These are phyloP conservation scores for Thinocorus orbignyianus DNA, from an alignment of 2,113 vertebrate species.

Conservation along the genomic window DNA sequence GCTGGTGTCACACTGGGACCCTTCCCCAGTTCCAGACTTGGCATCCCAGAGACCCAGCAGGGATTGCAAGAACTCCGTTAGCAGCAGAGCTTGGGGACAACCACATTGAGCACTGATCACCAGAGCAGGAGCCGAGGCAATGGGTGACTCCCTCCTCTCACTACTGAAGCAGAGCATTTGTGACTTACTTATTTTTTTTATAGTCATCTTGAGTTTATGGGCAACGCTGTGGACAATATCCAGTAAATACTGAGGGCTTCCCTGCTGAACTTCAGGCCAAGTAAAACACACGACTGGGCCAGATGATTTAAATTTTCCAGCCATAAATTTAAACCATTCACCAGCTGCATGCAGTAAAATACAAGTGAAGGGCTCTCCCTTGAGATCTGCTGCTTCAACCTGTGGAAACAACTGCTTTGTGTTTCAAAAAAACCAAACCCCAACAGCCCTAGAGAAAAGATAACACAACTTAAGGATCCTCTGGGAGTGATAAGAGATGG, in stretches of 20 bases:
- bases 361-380: neutral
- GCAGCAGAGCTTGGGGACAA: neutral
- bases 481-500: neutral
- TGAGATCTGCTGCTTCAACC: neutral
- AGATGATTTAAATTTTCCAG: neutral
- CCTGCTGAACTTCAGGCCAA: neutral
- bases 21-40: rapidly evolving
- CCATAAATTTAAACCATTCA: neutral
- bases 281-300: neutral
- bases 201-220: neutral
- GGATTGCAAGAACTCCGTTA: rapidly evolving
- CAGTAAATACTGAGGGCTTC: neutral
- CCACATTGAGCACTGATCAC: rapidly evolving
- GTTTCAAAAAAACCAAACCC: neutral
- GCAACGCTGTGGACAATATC: neutral
- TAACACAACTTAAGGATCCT: neutral
- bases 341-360: neutral
- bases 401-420: neutral
- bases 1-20: neutral
- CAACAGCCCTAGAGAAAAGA: neutral
- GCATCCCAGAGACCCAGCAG: neutral
- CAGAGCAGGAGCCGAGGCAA: neutral
- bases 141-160: neutral
- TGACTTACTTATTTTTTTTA: neutral
- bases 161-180: neutral